Base-by-base conservation (phyloP, 2,113 vertebrate species). In the Turnix velox region DNA sequence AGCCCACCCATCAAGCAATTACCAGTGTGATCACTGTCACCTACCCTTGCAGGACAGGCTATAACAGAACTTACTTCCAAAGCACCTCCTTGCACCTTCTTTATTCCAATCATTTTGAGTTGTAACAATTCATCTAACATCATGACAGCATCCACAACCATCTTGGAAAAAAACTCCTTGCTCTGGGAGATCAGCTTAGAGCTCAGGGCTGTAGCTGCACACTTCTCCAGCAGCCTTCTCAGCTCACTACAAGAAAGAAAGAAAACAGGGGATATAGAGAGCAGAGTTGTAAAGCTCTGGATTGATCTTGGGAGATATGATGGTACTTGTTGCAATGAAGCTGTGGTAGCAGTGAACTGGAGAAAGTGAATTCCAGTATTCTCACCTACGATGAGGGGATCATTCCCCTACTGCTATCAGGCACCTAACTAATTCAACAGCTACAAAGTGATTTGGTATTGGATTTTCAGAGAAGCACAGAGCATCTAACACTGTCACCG, bases 81-180 rank as follows among this genome's bases (percentile, higher is more conserved):
- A 43, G 97, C 99, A 45, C 99, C 99, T 81, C 99, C 99, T 81
- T 99, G 99, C 37, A 99, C 99, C 94, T 99, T 99, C 98, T 99
- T 99, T 84, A 99, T 99, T 37, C 99, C 99, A 6, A 99, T 99
- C 99, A 99, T 99, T 94, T 99, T 99, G 90, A 99, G 98, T 49
- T 98, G 98, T 92, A 99, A 93, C 95, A 99, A 96, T 15, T 99
- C 99, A 0, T 99, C 99, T 25, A 99, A 95, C 97, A 98, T 98
- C 97, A 98, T 98, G 85, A 99, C 99, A 0, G 99, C 99, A 4
- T 99, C 99, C n/a, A 99, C 99, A 37, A 99, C 99, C 98, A 99
- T 99, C 93, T 97, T 98, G 78, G 99, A 98, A 63, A 99, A 99
- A 93, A 99, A 99, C 0, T 97, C 98, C 91, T 99, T 99, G 96